Evolutionary conservation across 1,140 invertebrate species (phyloP).

Genomic region (Agrilus planipennis): DNA sequence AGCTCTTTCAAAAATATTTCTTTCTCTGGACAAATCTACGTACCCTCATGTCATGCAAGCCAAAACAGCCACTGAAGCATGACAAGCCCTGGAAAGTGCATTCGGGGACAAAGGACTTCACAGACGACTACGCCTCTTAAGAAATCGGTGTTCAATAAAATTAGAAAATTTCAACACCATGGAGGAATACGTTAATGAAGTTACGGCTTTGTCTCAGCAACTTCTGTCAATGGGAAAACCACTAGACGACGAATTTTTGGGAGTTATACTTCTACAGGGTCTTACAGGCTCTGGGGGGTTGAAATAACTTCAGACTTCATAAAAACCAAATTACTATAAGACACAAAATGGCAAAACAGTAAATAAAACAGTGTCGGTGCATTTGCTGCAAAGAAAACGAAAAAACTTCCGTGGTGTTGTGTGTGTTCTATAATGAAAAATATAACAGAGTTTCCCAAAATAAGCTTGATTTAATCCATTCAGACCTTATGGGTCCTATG

Average conservation of each 20-base stretch:
- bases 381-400: too few species aligned
- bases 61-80: slow-evolving; percentile 1
- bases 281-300: too few species aligned
- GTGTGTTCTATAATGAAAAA: too few species aligned
- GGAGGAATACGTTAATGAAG: slow-evolving; percentile 7
- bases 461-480: neutral
- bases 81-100: slow-evolving; percentile 2
- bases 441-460: too few species aligned
- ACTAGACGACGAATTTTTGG: slow-evolving; percentile 20
- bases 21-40: too few species aligned
- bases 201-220: slow-evolving; percentile 5
- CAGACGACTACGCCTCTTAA: slow-evolving; percentile 1
- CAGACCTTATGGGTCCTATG: neutral
- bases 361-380: too few species aligned
- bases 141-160: slow-evolving; percentile 11
- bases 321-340: too few species aligned
- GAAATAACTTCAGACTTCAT: too few species aligned
- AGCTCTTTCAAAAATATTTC: too few species aligned
- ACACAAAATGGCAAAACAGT: too few species aligned
- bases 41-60: neutral
- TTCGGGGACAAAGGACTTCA: slow-evolving; percentile 6
- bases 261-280: slow-evolving; percentile 19
- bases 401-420: too few species aligned
- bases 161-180: slow-evolving; percentile 10
- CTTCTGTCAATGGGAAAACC: slow-evolving; percentile 12